Base-by-base conservation (phyloP, 2,113 vertebrate genomes). In the Bujurquina vittata region DNA sequence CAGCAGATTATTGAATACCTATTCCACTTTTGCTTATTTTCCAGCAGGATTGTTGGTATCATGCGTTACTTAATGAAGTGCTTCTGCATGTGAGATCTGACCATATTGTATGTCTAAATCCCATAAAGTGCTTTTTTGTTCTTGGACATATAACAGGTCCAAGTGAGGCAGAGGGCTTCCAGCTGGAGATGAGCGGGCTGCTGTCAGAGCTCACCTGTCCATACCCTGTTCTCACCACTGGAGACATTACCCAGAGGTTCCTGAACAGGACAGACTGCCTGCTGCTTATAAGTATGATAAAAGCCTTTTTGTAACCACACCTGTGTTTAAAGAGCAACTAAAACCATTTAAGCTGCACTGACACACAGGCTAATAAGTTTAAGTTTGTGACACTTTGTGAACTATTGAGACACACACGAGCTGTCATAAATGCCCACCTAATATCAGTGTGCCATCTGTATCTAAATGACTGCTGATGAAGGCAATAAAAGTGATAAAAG, bases 131-230 rank as follows among this genome's bases (percentile, higher is more conserved):
- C 65, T 23, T 46, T 37, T 73, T 15, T 72, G 22, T 62, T 23
- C 2, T 40, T 54, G 11, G 37, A 4, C 84, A 58, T 72, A 40
- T 81, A 29, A 29, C 92, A 99, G 98, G 97, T 95, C 97, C 98
- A 0, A 96, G 89, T 2, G 98, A 99, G 94, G 97, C 98, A 2
- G 98, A 99, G 88, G 94, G 96, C 78, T 99, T 99, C 92, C 97
- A 99, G 59, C 95, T 99, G 37, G 98, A 99, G 95, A 96, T 99
- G 96, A 99, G 97, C 59, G 98, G 98, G 7, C 93, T 99, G 10
- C 93, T 99, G 67, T 95, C 96, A 40, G 98, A 99, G 95, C 96
- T 99, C 89, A 95, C 95, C 85, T 99, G 98, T 90, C 98, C 98
- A 0, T 99, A 99, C 91, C 54, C 94, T 1, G 95, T 95, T 72